Base-by-base conservation (phyloP, 2,888 invertebrate genomes). In the Clostera curtula region DNA sequence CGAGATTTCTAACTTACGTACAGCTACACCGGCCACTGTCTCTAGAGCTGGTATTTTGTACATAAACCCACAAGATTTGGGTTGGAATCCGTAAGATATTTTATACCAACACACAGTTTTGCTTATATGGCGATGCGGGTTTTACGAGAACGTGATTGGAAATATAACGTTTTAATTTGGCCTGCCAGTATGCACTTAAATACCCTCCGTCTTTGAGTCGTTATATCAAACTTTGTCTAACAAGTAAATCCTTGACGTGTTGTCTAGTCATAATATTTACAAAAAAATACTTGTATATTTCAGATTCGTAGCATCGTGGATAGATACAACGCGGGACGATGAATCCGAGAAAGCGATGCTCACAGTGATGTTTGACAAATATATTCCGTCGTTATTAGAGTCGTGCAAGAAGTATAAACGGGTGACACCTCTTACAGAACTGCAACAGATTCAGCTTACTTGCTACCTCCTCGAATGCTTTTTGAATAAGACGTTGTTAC, bases 1-100 rank as follows among this genome's bases (percentile, higher is more conserved):
- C 66, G 97, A 97, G 77, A 97, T 97, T 53, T 91, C 95, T 3
- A 92, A 91, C 54, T 82, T 97, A 50, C 89, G 92, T 50, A 95
- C 95, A 0, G 97, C 97, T 0, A 97, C 97, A 0, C 97, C 97
- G 2, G 97, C 97, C 1, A 97, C 97, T 0, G 97, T 97, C 0
- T 97, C 97, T 0, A 85, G 97, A 27, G 97, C 97, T 36, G 97
- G 97, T 31, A 97, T 97, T 54, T 85, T 97, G 7, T 97, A 95
- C 62, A 93, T 97, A 38, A 97, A 97, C 77, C 93, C 95, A 1
- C 92, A 93, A 42, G 97, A 97, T 77, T 87, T 97, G 27, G 97
- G 97, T 2, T 97, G 97, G 97, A 94, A 91, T 73, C 96, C 97
- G 79, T 94, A 74, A 89, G 91, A n/a, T n/a, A n/a, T n/a, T n/a